These are phyloP conservation scores for Engystomops pustulosus DNA, from an alignment of 2,113 vertebrate species.

Conservation along the genomic window DNA sequence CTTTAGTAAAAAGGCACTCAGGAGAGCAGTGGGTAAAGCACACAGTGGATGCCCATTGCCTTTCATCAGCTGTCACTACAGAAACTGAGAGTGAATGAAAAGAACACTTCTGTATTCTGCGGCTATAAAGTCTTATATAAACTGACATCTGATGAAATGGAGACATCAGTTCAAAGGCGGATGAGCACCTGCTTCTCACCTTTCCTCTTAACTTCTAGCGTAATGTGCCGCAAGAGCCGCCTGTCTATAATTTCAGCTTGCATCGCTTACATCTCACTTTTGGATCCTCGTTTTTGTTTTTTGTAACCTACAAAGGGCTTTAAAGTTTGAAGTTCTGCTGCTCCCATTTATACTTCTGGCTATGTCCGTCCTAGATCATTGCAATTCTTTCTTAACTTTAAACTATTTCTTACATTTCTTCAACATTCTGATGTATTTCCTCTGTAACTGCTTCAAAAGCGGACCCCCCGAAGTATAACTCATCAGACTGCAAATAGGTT, in stretches of 20 bases:
- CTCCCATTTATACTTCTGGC: not conserved
- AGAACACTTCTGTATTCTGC: conserved; percentile 14
- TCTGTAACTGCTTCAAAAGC: not conserved
- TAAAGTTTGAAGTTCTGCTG: not conserved
- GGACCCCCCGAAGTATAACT: too few species aligned
- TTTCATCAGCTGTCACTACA: conserved; percentile 37
- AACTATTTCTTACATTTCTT: not conserved
- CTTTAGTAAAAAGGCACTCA: conserved; percentile 23
- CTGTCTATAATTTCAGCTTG: conserved; percentile 10
- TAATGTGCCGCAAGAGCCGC: not conserved
- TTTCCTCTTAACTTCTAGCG: not conserved
- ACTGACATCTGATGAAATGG: conserved; percentile 19
- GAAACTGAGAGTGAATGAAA: conserved; percentile 34
- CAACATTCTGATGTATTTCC: not conserved
- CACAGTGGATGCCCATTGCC: conserved; percentile 30
- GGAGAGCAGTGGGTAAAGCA: conserved; percentile 16
- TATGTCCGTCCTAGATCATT: not conserved
- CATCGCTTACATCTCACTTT: conserved; percentile 14
- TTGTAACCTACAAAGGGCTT: not conserved
- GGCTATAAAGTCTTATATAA: not conserved
- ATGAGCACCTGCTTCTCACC: conserved; percentile 12
- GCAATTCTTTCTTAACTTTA: not conserved
- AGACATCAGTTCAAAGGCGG: conserved; percentile 20
- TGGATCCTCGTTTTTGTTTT: not conserved
- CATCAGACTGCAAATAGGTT: not conserved